phyloP scores from a whole-genome alignment of 2,888 invertebrate species.

The Hyles lineata region DNA sequence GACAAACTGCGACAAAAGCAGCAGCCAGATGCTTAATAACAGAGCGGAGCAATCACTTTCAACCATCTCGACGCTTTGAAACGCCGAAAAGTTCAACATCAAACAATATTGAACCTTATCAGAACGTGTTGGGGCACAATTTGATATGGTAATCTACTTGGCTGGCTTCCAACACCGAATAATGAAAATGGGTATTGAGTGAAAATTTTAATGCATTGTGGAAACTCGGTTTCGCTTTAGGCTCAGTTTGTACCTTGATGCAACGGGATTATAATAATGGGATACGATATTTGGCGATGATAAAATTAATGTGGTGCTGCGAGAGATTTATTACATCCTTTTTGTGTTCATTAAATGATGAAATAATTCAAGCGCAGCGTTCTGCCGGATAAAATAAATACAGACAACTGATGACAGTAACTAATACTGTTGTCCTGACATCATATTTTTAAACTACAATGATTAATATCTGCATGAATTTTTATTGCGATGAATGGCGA shows the following conservation, averaged over 20 bases:
- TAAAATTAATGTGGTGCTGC: neutral
- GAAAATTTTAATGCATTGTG: constrained; percentile 54
- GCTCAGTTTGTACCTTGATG: constrained; percentile 32
- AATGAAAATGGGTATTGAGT: constrained; percentile 49
- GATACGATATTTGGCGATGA: neutral
- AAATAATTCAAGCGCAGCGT: too few species aligned
- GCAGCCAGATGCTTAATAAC: constrained; percentile 31
- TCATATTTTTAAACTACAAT: too few species aligned
- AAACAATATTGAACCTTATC: constrained; percentile 17
- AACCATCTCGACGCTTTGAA: constrained; percentile 31
- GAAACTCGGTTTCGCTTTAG: constrained; percentile 42
- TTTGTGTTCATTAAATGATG: neutral
- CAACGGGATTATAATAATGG: constrained; percentile 35
- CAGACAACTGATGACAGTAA: too few species aligned
- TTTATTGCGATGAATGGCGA: too few species aligned
- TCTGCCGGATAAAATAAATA: too few species aligned
- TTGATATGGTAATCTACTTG: constrained; percentile 38
- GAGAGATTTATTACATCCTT: neutral
- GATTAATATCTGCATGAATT: too few species aligned
- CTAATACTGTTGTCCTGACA: too few species aligned
- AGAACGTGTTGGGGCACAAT: constrained; percentile 9
- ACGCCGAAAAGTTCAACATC: constrained; percentile 16
- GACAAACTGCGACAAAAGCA: constrained; percentile 29
- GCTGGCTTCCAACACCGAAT: constrained; percentile 48
- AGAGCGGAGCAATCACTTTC: constrained; percentile 32